phyloP scores from a whole-genome alignment of 2,888 invertebrate species.

The Cryptus armator region DNA sequence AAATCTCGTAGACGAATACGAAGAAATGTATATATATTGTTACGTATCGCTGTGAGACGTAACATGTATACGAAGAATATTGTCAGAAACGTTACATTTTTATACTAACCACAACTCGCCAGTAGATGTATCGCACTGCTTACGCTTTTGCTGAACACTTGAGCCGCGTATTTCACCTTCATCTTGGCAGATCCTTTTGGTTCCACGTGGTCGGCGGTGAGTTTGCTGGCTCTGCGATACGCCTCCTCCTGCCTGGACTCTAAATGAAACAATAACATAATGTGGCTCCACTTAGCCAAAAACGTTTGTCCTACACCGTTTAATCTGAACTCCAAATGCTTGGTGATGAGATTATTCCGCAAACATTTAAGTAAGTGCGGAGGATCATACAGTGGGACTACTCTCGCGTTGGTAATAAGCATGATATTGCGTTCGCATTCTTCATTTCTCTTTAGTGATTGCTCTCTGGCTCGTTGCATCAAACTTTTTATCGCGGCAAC shows the following conservation, averaged over 20 bases:
- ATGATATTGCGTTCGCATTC: background rate
- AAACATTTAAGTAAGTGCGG: conserved; percentile 3
- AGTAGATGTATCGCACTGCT: too few species aligned
- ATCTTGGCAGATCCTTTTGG: conserved; percentile 3
- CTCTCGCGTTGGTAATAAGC: background rate
- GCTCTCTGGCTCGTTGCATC: background rate
- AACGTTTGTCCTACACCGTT: background rate
- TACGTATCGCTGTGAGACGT: too few species aligned
- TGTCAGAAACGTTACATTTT: background rate
- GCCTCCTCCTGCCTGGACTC: background rate
- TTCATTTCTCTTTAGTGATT: background rate
- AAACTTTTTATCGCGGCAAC: conserved; percentile 6
- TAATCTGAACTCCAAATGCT: background rate
- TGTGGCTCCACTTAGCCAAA: background rate
- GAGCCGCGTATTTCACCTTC: conserved; percentile 1
- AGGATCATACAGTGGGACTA: background rate
- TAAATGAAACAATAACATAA: background rate
- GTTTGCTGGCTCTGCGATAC: conserved; percentile 1
- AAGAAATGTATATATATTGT: background rate
- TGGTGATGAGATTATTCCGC: background rate
- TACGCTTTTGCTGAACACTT: background rate
- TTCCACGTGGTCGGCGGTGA: background rate
- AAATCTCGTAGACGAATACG: background rate
- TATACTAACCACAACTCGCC: background rate
- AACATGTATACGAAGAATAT: too few species aligned